A percentile compares a stretch with the other conserved stretches of the same genome.
phyloP scores from a whole-genome alignment of 2,888 invertebrate genomes.

The Sinotaia quadrata region DNA sequence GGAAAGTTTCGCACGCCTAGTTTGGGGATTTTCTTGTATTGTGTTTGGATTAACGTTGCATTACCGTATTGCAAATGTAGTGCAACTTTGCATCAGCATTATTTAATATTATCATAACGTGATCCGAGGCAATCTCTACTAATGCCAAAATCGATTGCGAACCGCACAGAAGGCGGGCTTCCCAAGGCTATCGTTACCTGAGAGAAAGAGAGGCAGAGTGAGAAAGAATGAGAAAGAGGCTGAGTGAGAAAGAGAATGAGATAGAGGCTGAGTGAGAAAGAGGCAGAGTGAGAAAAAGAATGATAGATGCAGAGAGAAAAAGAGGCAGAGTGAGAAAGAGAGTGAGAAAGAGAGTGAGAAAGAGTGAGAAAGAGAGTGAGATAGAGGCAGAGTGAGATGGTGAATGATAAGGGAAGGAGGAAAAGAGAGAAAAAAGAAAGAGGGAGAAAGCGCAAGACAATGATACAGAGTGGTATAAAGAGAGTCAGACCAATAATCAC shows the following conservation, averaged over 20 bases:
- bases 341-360: not conserved
- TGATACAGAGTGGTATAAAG: not conserved
- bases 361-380: not conserved
- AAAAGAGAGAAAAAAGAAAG: not conserved
- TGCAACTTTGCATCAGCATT: too few relatives aligned
- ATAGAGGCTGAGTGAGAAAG: not conserved
- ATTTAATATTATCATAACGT: too few relatives aligned
- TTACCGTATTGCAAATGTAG: too few relatives aligned
- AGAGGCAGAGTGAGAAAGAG: not conserved
- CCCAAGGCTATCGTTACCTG: too few relatives aligned
- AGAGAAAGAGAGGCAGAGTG: too few relatives aligned
- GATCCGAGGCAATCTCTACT: too few relatives aligned
- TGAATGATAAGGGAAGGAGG: not conserved
- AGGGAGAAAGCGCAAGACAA: not conserved
- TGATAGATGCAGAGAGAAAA: not conserved
- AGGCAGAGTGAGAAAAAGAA: not conserved
- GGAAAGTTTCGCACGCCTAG: too few relatives aligned
- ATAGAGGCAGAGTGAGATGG: not conserved
- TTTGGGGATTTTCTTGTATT: too few relatives aligned
- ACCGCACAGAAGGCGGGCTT: too few relatives aligned
- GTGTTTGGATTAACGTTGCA: too few relatives aligned
- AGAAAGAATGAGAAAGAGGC: constrained; percentile 4
- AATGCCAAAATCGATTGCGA: too few relatives aligned
- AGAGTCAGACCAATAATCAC: not conserved
- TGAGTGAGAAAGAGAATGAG: constrained; percentile 2